Evolutionary conservation across 2,888 invertebrate genomes (phyloP).

Genomic region (Drosophila subsilvestris): DNA sequence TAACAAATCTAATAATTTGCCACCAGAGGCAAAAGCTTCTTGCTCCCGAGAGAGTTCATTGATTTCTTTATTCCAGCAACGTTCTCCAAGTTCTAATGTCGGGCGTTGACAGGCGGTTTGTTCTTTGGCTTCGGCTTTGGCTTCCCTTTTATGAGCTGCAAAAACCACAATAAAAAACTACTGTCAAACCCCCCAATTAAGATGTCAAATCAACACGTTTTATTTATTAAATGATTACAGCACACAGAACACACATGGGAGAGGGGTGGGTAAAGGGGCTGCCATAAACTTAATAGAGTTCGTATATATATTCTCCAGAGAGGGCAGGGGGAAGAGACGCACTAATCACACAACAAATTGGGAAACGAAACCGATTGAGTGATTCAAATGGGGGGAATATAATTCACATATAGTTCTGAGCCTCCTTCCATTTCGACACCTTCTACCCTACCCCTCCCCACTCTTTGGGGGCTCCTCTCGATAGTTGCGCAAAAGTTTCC

Average conservation of each 20-base stretch:
- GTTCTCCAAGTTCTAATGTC: slow-evolving; percentile 38
- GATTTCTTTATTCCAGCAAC: slow-evolving; percentile 56
- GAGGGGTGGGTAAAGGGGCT: slow-evolving; percentile 13
- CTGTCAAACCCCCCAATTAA: slow-evolving; percentile 73
- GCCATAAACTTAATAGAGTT: slow-evolving; percentile 42
- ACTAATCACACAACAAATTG: slow-evolving; percentile 44
- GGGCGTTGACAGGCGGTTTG: slow-evolving; percentile 27
- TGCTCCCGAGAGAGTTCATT: slow-evolving; percentile 70
- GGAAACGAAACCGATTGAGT: slow-evolving; percentile 21
- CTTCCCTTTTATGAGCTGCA: slow-evolving; percentile 29
- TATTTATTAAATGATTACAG: slow-evolving; percentile 73
- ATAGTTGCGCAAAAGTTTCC: not conserved
- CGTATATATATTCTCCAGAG: slow-evolving; percentile 13
- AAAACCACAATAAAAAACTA: slow-evolving; percentile 27
- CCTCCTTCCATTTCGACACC: slow-evolving; percentile 5
- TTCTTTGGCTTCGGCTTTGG: slow-evolving; percentile 1
- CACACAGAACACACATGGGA: slow-evolving; percentile 38
- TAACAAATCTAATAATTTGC: slow-evolving; percentile 58
- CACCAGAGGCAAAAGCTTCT: slow-evolving; percentile 48
- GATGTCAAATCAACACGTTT: slow-evolving; percentile 76
- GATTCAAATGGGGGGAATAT: slow-evolving; percentile 25
- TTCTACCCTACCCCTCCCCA: not conserved
- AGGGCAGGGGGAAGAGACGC: not conserved
- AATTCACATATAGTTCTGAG: slow-evolving; percentile 37
- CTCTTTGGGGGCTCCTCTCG: no score